A percentile compares a stretch with the other conserved stretches of the same genome.
These are phyloP conservation scores for Tolmerus cingulatus DNA, from an alignment of 2,888 invertebrate genomes.

Conservation along the genomic window DNA sequence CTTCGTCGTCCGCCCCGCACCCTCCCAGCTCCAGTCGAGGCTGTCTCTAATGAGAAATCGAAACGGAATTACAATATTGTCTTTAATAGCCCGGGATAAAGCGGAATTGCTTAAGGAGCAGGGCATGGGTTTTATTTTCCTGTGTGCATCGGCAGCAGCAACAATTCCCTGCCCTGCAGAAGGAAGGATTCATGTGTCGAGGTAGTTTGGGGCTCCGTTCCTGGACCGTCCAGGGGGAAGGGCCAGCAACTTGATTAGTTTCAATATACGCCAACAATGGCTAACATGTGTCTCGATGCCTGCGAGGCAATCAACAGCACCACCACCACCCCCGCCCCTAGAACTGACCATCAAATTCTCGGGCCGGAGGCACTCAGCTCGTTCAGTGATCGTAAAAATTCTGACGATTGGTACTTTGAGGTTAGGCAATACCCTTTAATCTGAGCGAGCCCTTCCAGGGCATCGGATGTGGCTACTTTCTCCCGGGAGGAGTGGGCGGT, in stretches of 20 bases:
- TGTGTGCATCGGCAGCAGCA: constrained; percentile 2
- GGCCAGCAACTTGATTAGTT: constrained; percentile 47
- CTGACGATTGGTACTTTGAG: constrained; percentile 43
- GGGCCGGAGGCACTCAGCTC: constrained; percentile 24
- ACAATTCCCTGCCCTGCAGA: not conserved
- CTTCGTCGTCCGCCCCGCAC: not conserved
- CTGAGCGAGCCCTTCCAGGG: not conserved
- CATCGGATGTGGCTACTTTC: constrained; percentile 1
- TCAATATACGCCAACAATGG: constrained; percentile 38
- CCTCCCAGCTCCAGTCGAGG: not conserved
- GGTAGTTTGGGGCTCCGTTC: constrained; percentile 32
- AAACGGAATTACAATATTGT: constrained; percentile 48
- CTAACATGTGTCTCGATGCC: constrained; percentile 30
- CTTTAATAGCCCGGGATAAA: constrained; percentile 45
- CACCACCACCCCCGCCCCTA: not conserved
- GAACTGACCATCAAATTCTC: constrained; percentile 15
- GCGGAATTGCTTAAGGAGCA: constrained; percentile 44
- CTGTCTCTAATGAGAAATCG: constrained; percentile 50
- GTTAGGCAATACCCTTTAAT: constrained; percentile 41
- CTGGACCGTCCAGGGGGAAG: not conserved
- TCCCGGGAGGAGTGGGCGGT: not conserved
- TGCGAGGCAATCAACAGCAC: constrained; percentile 25
- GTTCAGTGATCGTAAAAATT: constrained; percentile 42
- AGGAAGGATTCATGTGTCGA: constrained; percentile 38
- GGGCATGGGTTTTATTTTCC: constrained; percentile 32